A percentile compares a stretch with the other conserved stretches of the same genome.
These are phyloP conservation scores for Agriopis leucophaearia DNA, from an alignment of 2,888 invertebrate species.

Conservation along the genomic window DNA sequence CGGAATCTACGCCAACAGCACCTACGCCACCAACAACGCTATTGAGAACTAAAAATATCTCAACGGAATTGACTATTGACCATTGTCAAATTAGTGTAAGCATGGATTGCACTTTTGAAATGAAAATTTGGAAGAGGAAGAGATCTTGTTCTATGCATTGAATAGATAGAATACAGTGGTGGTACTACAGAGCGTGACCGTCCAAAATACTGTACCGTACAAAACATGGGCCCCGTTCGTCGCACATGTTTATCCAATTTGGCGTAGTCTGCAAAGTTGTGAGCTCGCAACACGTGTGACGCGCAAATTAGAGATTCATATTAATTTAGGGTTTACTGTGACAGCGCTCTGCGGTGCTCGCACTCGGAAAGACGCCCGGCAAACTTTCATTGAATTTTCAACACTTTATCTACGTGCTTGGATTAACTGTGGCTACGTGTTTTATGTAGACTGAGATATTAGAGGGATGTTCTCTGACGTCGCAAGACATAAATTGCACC, in stretches of 20 bases:
- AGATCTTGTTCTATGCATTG: too few species aligned
- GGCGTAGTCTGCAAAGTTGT: slow-evolving; percentile 85
- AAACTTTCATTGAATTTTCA: slow-evolving; percentile 64
- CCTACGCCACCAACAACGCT: too few species aligned
- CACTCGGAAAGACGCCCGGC: slow-evolving; percentile 60
- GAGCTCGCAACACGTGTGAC: slow-evolving; percentile 83
- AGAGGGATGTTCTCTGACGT: slow-evolving; percentile 27
- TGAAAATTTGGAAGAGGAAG: too few species aligned
- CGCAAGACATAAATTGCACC: slow-evolving; percentile 33
- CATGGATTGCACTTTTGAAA: too few species aligned
- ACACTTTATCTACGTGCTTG: slow-evolving; percentile 58
- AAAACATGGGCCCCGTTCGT: slow-evolving; percentile 59
- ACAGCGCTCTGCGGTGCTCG: slow-evolving; percentile 66
- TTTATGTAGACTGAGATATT: slow-evolving; percentile 33
- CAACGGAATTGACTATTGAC: too few species aligned
- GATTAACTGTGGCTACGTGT: slow-evolving; percentile 44
- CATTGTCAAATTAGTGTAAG: too few species aligned
- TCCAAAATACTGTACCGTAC: slow-evolving; percentile 50
- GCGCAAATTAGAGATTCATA: slow-evolving; percentile 85
- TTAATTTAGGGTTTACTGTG: slow-evolving; percentile 80
- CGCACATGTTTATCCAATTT: slow-evolving; percentile 86
- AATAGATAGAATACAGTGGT: too few species aligned
- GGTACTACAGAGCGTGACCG: slow-evolving; percentile 10
- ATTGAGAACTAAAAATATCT: too few species aligned
- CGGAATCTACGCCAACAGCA: too few species aligned